Base-by-base conservation (phyloP, 2,888 invertebrate genomes). In the Dicyrtoma fusca region DNA sequence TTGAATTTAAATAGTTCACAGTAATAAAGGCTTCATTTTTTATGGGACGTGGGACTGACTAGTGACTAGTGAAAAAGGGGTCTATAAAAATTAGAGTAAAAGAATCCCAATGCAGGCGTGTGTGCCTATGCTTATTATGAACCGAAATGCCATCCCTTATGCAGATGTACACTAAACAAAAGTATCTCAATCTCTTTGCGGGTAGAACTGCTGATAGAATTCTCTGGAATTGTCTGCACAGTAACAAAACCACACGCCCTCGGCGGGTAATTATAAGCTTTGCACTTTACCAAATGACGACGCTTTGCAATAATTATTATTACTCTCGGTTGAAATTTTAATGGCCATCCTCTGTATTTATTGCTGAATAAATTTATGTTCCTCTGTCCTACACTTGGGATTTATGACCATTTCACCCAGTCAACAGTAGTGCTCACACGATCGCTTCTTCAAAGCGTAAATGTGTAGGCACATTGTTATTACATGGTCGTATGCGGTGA, bases 251-350 rank as follows among this genome's bases (percentile, higher is more conserved):
- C 19, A 55, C 23, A 21, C 34, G 57, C 42, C 26, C 69, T 64
- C 69, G 64, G 55, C 62, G 55, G 49, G 64, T 73, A 73, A 73
- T 73, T 73, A 73, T 72, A 63, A 63, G 73, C 25, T 57, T 64
- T 44, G 17, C 44, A 23, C 47, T 65, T 65, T 49, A 14, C 23
- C n/a, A 17, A 49, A 64, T 47, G 57, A 44, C 3, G 23, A 44
- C 13, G 45, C 72, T 57, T 68, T 66, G 65, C 61, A 73, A 73
- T 73, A 70, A 64, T 73, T 70, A 73, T 73, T 70, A 73, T 69
- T 69, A 45, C 61, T 65, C 49, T 61, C 62, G 62, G 73, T 73
- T 73, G 73, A 73, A 70, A 73, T 73, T 73, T 73, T 73, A 73
- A 73, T 73, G 65, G 73, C 42, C 44, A 17, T 65, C 66, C 70